Evolutionary conservation across 2,797 vertebrate species (phyloP).

Genomic region (Pipistrellus kuhlii): DNA sequence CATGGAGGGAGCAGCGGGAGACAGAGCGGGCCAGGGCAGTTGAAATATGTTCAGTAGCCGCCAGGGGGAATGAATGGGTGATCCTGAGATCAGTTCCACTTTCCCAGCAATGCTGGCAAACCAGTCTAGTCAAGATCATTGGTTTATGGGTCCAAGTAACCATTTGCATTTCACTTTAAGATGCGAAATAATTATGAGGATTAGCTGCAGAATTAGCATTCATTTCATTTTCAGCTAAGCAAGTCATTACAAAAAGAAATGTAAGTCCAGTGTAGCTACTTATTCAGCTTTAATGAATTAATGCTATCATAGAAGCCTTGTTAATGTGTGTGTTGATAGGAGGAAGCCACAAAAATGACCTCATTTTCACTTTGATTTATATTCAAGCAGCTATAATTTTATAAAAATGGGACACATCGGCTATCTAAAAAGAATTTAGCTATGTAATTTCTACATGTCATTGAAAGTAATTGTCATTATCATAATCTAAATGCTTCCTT

Average conservation of each 20-base stretch:
- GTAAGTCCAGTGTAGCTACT: conserved; percentile 55
- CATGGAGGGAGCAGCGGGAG: not conserved
- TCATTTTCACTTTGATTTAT: conserved; percentile 74
- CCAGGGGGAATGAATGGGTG: too few species aligned
- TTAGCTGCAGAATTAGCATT: conserved; percentile 30
- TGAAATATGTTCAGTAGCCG: not conserved
- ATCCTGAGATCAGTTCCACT: not conserved
- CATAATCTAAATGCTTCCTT: conserved; percentile 40
- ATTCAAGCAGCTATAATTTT: conserved; percentile 63
- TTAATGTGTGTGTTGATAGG: conserved; percentile 47
- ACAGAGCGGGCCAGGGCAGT: not conserved
- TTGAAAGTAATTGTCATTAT: conserved; percentile 44
- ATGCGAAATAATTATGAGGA: conserved; percentile 12
- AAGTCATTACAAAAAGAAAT: conserved; percentile 71
- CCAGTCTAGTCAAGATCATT: not conserved
- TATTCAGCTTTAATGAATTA: conserved; percentile 52
- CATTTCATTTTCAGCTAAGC: conserved; percentile 51
- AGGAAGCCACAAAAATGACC: conserved; percentile 62
- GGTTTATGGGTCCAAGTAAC: not conserved
- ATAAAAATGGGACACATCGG: conserved; percentile 52
- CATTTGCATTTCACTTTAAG: conserved; percentile 15
- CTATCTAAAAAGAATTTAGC: conserved; percentile 60
- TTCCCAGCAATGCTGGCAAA: not conserved
- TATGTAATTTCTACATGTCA: conserved; percentile 56
- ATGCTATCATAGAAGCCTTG: conserved; percentile 44